A percentile compares a stretch with the other conserved stretches of the same genome.
These are phyloP conservation scores for Dryas iulia DNA, from an alignment of 1,140 invertebrate genomes.

Conservation along the genomic window DNA sequence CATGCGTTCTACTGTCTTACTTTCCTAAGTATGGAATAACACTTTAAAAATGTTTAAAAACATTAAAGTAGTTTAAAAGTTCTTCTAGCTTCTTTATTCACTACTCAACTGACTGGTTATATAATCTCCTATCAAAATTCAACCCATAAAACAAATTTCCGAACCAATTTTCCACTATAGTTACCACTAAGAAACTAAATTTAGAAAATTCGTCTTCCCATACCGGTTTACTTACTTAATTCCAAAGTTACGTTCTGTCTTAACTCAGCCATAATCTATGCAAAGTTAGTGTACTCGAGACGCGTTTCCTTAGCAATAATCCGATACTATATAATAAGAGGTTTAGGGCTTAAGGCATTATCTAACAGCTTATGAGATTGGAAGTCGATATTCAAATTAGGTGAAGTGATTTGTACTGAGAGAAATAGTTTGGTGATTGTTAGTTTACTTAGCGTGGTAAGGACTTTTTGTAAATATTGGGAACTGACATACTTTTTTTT, in stretches of 20 bases:
- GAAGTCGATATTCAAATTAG: conserved; percentile 1
- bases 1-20: too few relatives aligned
- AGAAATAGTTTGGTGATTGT: not conserved
- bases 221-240: not conserved
- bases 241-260: not conserved
- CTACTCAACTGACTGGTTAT: too few relatives aligned
- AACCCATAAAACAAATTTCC: not conserved
- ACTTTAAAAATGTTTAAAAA: too few relatives aligned
- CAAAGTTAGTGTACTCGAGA: not conserved
- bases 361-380: conserved; percentile 4
- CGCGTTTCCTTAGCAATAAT: conserved; percentile 2
- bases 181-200: not conserved
- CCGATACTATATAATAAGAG: not conserved
- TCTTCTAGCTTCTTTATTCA: too few relatives aligned
- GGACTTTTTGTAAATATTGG: too few relatives aligned
- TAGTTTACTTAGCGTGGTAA: not conserved
- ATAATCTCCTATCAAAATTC: too few relatives aligned
- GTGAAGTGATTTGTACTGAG: not conserved
- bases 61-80: too few relatives aligned
- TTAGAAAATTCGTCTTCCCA: not conserved
- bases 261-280: not conserved
- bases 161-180: too few relatives aligned
- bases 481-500: too few relatives aligned
- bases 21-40: too few relatives aligned
- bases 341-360: not conserved